Percentiles rank a stretch among this genome's conserved stretches.
Evolutionary conservation across 2,113 vertebrate genomes (phyloP).

Genomic region (Mormyrus lacerda): DNA sequence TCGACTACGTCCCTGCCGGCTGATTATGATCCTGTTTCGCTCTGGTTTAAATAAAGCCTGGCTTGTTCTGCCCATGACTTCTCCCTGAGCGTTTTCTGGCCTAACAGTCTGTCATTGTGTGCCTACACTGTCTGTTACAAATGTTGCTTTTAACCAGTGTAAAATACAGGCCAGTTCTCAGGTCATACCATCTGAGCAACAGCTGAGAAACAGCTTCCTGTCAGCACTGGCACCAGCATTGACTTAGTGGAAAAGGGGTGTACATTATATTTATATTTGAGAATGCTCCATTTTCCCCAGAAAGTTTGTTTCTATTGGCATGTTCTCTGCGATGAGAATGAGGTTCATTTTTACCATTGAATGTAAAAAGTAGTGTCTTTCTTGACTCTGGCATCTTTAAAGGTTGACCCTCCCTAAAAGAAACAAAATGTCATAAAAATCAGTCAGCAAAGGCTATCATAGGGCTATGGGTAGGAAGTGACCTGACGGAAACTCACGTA

Average conservation of each 20-base stretch:
- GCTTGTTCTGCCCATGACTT: not conserved
- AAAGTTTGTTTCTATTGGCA: not conserved
- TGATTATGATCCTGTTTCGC: not conserved
- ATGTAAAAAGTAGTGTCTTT: constrained; percentile 97
- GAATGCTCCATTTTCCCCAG: not conserved
- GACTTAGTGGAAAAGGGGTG: not conserved
- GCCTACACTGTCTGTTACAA: not conserved
- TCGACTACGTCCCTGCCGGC: not conserved
- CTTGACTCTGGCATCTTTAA: constrained; percentile 97
- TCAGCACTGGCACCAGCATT: not conserved
- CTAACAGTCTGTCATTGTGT: not conserved
- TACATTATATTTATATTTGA: not conserved
- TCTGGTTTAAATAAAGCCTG: not conserved
- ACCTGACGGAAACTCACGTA: constrained; percentile 53
- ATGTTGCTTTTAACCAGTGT: not conserved
- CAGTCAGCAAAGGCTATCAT: not conserved
- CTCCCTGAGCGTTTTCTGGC: not conserved
- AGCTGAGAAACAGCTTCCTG: not conserved
- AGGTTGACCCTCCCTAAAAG: constrained; percentile 89
- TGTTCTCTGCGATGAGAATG: not conserved
- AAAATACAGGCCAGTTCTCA: not conserved
- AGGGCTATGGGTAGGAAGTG: not conserved
- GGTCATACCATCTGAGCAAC: not conserved
- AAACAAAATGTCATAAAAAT: not conserved
- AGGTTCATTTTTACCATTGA: constrained; percentile 74